A percentile compares a stretch with the other conserved stretches of the same genome.
Conservation (phyloP, 2,113 vertebrate genomes). For the Ovis canadensis region DNA sequence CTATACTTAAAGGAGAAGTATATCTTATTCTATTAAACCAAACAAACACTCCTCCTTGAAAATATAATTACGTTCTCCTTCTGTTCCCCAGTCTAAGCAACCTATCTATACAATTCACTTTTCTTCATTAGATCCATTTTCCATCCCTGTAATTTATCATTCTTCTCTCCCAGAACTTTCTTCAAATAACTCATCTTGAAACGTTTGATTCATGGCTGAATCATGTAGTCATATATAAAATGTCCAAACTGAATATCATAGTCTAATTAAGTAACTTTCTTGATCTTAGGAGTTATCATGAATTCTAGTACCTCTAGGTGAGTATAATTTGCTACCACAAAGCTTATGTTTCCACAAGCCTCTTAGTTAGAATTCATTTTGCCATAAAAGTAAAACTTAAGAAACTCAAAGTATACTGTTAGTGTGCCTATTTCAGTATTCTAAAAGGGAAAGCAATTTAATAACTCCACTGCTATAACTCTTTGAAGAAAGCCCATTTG, state of each 20-base stretch:
- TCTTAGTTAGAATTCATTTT: neutral
- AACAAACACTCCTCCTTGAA: neutral
- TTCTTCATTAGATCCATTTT: neutral
- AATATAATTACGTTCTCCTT: neutral
- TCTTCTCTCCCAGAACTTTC: neutral
- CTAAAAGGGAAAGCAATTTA: neutral
- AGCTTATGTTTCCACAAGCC: neutral
- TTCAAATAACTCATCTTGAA: constrained; percentile 15
- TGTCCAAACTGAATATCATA: neutral
- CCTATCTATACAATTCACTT: neutral
- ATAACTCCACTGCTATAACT: neutral
- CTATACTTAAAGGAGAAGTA: neutral
- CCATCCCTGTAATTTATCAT: neutral
- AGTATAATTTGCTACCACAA: neutral
- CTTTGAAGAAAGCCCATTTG: neutral
- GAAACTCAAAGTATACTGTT: neutral
- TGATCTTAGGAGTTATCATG: neutral
- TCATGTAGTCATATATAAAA: neutral
- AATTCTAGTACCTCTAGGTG: neutral
- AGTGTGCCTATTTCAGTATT: neutral
- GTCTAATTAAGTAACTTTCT: neutral
- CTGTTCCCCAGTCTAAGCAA: neutral
- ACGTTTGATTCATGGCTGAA: neutral
- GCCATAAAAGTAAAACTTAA: neutral
- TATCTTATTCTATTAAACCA: neutral